A percentile compares a stretch with the other conserved stretches of the same genome.
Conservation (phyloP, 2,888 invertebrate species). For the Subacronicta megacephala region DNA sequence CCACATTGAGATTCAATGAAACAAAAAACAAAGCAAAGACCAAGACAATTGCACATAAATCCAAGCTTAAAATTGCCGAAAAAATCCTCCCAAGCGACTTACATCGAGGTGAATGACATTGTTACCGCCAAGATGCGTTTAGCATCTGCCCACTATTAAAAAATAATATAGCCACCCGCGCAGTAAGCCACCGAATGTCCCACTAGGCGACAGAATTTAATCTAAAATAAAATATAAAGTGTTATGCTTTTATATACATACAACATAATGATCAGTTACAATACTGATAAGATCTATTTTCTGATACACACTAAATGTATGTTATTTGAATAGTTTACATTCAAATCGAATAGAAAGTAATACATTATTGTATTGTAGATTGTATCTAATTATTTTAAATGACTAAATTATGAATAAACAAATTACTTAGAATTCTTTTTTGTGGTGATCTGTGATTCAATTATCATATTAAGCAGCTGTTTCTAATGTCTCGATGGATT, state of each 20-base stretch:
- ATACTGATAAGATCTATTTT: conserved; percentile 47
- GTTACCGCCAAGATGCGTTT: conserved; percentile 64
- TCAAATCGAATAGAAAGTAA: neutral
- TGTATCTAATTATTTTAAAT: neutral
- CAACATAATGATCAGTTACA: conserved; percentile 32
- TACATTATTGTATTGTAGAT: neutral
- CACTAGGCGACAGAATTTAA: conserved; percentile 70
- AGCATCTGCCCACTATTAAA: conserved; percentile 61
- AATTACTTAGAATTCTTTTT: too few relatives aligned
- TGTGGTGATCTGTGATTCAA: too few relatives aligned
- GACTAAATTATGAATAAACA: neutral
- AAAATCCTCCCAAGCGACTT: conserved; percentile 72
- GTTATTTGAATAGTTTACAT: conserved; percentile 3
- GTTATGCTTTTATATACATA: conserved; percentile 43
- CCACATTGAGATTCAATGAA: conserved; percentile 2
- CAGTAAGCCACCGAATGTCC: conserved; percentile 70
- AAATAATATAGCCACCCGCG: conserved; percentile 69
- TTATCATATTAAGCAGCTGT: too few relatives aligned
- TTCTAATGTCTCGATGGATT: too few relatives aligned
- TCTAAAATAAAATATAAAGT: conserved; percentile 75
- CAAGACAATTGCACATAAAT: conserved; percentile 25
- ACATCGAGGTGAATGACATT: conserved; percentile 87
- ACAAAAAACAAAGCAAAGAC: conserved; percentile 30
- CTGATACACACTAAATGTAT: too few relatives aligned
- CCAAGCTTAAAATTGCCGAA: conserved; percentile 29